Conservation (phyloP, 2,797 vertebrate species). For the Botia kubotai region DNA sequence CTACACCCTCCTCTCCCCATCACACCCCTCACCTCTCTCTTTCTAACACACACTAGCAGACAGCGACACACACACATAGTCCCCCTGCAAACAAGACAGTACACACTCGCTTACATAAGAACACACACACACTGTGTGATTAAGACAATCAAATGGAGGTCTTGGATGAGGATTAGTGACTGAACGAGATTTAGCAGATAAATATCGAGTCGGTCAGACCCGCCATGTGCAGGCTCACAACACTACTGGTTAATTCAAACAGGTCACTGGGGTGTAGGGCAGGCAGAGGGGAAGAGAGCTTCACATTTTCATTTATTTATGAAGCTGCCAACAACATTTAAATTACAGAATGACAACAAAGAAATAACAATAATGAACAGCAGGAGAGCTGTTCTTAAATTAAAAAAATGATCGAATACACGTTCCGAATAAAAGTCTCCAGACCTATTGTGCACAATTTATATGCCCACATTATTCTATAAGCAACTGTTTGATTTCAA, state of each 20-base stretch:
- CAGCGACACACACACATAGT: slow-evolving; percentile 51
- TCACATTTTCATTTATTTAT: slow-evolving; percentile 8
- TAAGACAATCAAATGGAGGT: slow-evolving; percentile 68
- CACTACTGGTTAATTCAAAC: slow-evolving; percentile 43
- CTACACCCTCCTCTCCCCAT: slow-evolving; percentile 51
- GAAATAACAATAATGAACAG: not conserved
- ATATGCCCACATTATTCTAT: not conserved
- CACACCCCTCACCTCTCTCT: slow-evolving; percentile 25
- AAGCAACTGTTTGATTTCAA: not conserved
- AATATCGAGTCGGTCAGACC: slow-evolving; percentile 31
- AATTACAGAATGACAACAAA: not conserved
- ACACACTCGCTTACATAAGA: slow-evolving; percentile 40
- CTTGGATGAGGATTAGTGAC: slow-evolving; percentile 24
- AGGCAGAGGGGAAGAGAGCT: not conserved
- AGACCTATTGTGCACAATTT: not conserved
- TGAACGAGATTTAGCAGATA: slow-evolving; percentile 37
- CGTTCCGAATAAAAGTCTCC: not conserved
- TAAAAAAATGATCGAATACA: not conserved
- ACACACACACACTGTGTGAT: slow-evolving; percentile 67
- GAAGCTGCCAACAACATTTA: not conserved
- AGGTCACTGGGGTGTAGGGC: slow-evolving; percentile 19
- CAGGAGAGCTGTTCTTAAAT: too few relatives aligned
- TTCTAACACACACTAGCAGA: slow-evolving; percentile 44
- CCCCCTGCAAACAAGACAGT: slow-evolving; percentile 53
- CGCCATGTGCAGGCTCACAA: slow-evolving; percentile 20